Evolutionary conservation across 2,888 invertebrate species (phyloP).

Genomic region (Aphidoletes aphidimyza): DNA sequence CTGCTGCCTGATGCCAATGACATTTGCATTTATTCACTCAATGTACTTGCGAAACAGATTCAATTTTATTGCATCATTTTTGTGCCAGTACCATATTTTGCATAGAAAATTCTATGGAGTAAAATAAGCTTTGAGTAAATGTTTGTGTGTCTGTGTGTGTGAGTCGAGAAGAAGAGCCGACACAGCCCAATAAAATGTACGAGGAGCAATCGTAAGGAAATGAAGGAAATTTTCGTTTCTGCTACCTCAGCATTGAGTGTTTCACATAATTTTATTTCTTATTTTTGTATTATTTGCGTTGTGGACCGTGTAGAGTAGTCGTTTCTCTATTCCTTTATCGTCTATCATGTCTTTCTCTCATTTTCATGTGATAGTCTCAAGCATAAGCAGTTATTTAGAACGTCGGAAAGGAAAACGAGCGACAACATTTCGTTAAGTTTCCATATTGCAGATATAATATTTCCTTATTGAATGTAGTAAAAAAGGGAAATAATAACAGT

Average conservation of each 20-base stretch:
- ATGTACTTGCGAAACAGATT: conserved; percentile 43
- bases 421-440: conserved; percentile 34
- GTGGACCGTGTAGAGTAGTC: too few relatives aligned
- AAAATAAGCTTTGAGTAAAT: too few relatives aligned
- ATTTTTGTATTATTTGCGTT: too few relatives aligned
- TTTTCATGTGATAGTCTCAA: conserved; percentile 6
- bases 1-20: background rate
- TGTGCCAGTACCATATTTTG: background rate
- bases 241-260: conserved; percentile 43
- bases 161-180: background rate
- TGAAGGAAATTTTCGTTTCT: conserved; percentile 35
- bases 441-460: conserved; percentile 54
- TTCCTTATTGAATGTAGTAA: conserved; percentile 52
- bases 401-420: conserved; percentile 28
- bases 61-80: conserved; percentile 50
- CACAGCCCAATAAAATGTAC: background rate
- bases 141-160: too few relatives aligned
- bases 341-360: background rate
- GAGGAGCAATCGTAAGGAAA: conserved; percentile 45
- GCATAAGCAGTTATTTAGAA: background rate
- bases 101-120: too few relatives aligned
- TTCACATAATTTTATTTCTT: conserved; percentile 11
- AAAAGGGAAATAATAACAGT: conserved; percentile 31
- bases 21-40: conserved; percentile 23
- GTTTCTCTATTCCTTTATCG: background rate